Conservation (phyloP, 2,888 invertebrate species). For the Rapana venosa region DNA sequence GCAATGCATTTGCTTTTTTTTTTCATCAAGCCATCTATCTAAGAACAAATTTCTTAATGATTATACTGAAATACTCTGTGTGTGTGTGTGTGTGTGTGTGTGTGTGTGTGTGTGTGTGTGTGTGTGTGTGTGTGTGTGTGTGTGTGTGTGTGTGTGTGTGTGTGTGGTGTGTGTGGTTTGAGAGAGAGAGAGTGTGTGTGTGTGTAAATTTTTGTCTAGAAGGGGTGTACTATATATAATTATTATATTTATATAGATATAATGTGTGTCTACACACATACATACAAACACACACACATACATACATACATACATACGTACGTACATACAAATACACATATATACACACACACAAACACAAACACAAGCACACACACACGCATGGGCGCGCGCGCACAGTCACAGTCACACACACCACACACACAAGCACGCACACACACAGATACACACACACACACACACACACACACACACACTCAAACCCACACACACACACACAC, state of each 20-base stretch:
- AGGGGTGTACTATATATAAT: too few relatives aligned
- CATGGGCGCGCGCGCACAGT: background rate
- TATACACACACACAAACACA: background rate
- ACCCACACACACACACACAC: background rate
- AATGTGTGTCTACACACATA: background rate
- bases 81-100: constrained; percentile 20
- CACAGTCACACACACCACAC: background rate
- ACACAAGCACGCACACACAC: background rate
- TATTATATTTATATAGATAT: background rate
- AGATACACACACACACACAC: background rate
- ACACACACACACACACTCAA: background rate
- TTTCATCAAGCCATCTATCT: too few relatives aligned
- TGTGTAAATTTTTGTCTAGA: background rate
- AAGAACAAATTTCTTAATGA: background rate
- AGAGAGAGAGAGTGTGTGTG: background rate
- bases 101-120: background rate
- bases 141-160: constrained; percentile 25
- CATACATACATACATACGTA: background rate
- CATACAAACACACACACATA: constrained; percentile 5
- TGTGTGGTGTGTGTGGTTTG: constrained; percentile 9
- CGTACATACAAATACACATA: background rate
- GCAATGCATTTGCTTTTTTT: too few relatives aligned
- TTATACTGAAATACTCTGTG: background rate
- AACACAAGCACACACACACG: background rate
- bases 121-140: constrained; percentile 9